phyloP scores from a whole-genome alignment of 2,113 vertebrate genomes.

The Salvelinus namaycush region DNA sequence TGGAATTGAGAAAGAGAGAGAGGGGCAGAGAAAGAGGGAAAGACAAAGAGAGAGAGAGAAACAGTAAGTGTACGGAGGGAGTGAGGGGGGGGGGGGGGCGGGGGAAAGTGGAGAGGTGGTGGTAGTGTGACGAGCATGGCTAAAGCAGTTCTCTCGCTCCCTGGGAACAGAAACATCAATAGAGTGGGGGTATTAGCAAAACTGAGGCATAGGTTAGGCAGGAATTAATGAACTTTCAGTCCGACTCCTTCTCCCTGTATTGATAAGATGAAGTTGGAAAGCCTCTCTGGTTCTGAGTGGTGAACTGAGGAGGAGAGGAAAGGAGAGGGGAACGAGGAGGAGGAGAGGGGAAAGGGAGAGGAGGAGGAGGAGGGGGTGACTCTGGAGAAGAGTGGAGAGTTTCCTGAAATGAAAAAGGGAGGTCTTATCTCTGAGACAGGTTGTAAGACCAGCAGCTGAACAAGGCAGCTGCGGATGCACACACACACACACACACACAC shows the following conservation, averaged over 20 bases:
- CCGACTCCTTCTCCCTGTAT: constrained; percentile 61
- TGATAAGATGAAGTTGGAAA: constrained; percentile 64
- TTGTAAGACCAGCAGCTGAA: constrained; percentile 50
- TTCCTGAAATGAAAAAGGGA: constrained; percentile 49
- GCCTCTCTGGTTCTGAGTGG: constrained; percentile 43
- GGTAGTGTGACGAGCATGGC: constrained; percentile 44
- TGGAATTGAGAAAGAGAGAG: too few relatives aligned
- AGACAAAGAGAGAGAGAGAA: neutral
- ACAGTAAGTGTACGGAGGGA: neutral
- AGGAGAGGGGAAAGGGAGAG: neutral
- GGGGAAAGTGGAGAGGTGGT: constrained; percentile 5
- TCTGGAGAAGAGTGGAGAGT: constrained; percentile 31
- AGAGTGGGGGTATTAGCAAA: constrained; percentile 55
- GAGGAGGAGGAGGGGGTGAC: constrained; percentile 1
- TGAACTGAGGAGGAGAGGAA: constrained; percentile 14
- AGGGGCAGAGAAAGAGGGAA: too few relatives aligned
- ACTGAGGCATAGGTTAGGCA: constrained; percentile 57
- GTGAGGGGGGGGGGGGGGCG: neutral
- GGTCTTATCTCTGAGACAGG: constrained; percentile 60
- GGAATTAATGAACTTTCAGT: constrained; percentile 71
- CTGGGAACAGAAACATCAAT: constrained; percentile 67
- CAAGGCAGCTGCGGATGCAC: constrained; percentile 43
- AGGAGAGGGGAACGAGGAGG: neutral
- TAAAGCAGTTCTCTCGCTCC: constrained; percentile 48
- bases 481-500: constrained; percentile 25